phyloP scores from a whole-genome alignment of 2,797 vertebrate species.

The Acipenser oxyrinchus region DNA sequence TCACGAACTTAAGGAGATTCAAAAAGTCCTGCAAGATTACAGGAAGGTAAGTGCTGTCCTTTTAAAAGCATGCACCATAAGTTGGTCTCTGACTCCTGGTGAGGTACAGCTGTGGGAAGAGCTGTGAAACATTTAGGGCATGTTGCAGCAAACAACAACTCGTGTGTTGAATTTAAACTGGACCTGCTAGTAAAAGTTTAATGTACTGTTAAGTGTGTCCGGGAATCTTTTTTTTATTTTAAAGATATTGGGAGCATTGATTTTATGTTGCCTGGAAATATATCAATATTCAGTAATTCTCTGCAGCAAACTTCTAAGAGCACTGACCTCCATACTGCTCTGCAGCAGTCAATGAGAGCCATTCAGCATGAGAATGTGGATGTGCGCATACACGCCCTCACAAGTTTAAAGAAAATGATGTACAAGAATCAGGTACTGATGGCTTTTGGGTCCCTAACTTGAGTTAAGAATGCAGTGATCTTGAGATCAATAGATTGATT shows the following conservation, averaged over 20 bases:
- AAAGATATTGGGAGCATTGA: too few species aligned
- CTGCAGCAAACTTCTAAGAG: slow-evolving; percentile 81
- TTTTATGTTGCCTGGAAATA: too few species aligned
- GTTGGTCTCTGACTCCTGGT: too few species aligned
- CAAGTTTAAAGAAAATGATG: slow-evolving; percentile 84
- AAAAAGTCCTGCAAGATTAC: slow-evolving; percentile 84
- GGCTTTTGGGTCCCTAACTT: background rate
- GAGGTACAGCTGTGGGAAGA: too few species aligned
- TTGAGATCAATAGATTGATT: too few species aligned
- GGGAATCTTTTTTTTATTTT: background rate
- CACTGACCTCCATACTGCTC: slow-evolving; percentile 73
- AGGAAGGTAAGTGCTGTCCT: slow-evolving; percentile 72
- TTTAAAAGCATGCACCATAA: background rate
- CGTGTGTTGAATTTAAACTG: too few species aligned
- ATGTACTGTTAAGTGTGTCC: background rate
- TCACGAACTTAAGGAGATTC: slow-evolving; percentile 83
- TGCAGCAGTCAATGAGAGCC: slow-evolving; percentile 90
- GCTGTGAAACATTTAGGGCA: too few species aligned
- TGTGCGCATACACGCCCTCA: slow-evolving; percentile 89
- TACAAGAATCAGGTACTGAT: slow-evolving; percentile 82
- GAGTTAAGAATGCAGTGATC: background rate
- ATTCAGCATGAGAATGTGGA: slow-evolving; percentile 95
- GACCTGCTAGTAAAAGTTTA: background rate
- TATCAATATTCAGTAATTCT: too few species aligned
- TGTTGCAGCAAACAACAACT: too few species aligned